Conservation (phyloP, 2,888 invertebrate genomes). For the Pristionchus mayeri region DNA sequence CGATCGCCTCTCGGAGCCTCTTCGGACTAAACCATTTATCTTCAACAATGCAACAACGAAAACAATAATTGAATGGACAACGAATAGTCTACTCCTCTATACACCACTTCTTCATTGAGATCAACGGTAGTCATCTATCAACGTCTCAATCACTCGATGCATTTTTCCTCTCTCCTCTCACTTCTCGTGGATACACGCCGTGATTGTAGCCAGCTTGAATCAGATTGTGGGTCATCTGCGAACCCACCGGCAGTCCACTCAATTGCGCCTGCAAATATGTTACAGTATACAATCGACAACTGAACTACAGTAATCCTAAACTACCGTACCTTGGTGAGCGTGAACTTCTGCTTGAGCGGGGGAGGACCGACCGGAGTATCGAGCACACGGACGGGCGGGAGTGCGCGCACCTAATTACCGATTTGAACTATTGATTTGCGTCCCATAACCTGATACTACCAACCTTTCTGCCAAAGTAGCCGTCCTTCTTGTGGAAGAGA, state of each 20-base stretch:
- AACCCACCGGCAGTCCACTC: constrained; percentile 65
- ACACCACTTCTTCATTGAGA: constrained; percentile 12
- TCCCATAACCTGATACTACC: neutral
- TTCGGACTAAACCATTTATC: constrained; percentile 28
- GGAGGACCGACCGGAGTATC: constrained; percentile 63
- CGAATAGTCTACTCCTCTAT: constrained; percentile 19
- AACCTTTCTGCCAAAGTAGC: constrained; percentile 72
- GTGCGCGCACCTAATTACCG: constrained; percentile 58
- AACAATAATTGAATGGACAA: neutral
- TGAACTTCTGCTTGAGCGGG: constrained; percentile 66
- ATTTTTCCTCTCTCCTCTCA: neutral
- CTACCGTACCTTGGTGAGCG: constrained; percentile 61
- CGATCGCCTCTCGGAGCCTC: too few species aligned
- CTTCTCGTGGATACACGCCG: constrained; percentile 56
- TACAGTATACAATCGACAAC: neutral
- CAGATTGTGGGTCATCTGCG: constrained; percentile 69
- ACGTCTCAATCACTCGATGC: neutral
- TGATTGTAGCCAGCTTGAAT: constrained; percentile 65
- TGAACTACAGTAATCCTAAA: neutral
- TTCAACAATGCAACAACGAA: neutral
- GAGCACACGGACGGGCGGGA: constrained; percentile 73
- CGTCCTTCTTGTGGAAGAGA: constrained; percentile 73
- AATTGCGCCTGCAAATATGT: constrained; percentile 55
- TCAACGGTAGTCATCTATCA: neutral
- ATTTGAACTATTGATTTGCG: neutral